phyloP scores from a whole-genome alignment of 2,113 vertebrate genomes.

The Sorex fumeus region DNA sequence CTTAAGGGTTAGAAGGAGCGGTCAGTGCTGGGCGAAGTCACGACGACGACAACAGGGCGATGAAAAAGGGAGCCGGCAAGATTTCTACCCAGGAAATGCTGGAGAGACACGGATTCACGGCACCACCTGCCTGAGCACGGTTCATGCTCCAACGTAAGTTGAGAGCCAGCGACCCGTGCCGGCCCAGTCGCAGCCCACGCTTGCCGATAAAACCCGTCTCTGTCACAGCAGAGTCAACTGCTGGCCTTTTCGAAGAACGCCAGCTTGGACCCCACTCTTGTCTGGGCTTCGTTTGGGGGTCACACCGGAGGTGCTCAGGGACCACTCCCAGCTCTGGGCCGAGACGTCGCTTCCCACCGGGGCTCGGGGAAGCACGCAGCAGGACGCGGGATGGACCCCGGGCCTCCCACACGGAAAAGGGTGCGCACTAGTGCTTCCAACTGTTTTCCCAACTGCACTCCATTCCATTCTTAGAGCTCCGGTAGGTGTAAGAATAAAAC shows the following conservation, averaged over 20 bases:
- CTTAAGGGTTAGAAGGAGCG: slow-evolving; percentile 82
- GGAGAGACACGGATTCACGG: not conserved
- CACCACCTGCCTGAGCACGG: not conserved
- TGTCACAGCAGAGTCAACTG: not conserved
- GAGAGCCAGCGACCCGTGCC: not conserved
- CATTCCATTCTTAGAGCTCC: not conserved
- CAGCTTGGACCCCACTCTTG: not conserved
- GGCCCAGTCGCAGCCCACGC: not conserved
- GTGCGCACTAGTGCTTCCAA: no score
- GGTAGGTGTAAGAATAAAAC: slow-evolving; percentile 18
- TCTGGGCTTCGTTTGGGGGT: no score
- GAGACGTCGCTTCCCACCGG: no score
- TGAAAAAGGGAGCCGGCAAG: not conserved
- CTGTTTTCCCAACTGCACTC: no score
- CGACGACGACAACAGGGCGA: slow-evolving; percentile 49
- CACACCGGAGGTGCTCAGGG: no score
- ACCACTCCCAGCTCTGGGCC: no score
- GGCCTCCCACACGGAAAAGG: no score
- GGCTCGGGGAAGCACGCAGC: no score
- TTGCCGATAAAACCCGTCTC: not conserved
- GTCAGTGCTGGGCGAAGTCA: slow-evolving; percentile 84
- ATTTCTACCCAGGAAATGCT: slow-evolving; percentile 23
- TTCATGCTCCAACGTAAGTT: not conserved
- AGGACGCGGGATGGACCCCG: no score
- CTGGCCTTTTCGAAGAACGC: slow-evolving; percentile 23